A percentile compares a stretch with the other conserved stretches of the same genome.
These are phyloP conservation scores for Thaumetopoea pityocampa DNA, from an alignment of 1,140 invertebrate species.

Conservation along the genomic window DNA sequence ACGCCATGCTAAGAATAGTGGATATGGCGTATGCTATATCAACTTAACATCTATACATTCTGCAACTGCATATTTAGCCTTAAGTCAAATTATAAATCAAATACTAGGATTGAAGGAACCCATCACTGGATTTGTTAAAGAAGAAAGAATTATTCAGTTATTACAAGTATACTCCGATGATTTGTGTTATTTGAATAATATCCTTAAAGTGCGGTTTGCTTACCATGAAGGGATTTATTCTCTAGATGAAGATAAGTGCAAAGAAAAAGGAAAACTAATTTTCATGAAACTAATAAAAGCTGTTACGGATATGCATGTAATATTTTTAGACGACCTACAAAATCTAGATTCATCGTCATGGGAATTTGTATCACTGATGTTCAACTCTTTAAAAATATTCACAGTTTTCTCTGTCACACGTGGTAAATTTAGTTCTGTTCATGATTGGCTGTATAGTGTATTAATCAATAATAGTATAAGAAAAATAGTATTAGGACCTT, in stretches of 20 bases:
- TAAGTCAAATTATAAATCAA: conserved; percentile 63
- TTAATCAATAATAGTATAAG: conserved; percentile 50
- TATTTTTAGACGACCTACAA: conserved; percentile 65
- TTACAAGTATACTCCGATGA: conserved; percentile 53
- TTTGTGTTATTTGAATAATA: conserved; percentile 61
- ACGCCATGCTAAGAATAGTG: conserved; percentile 36
- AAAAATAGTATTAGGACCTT: conserved; percentile 50
- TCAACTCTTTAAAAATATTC: conserved; percentile 46
- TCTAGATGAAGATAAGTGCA: conserved; percentile 39
- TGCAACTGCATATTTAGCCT: conserved; percentile 59
- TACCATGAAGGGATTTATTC: conserved; percentile 48
- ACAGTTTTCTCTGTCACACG: conserved; percentile 45
- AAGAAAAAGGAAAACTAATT: conserved; percentile 50
- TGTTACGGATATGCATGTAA: conserved; percentile 33
- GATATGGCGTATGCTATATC: conserved; percentile 38
- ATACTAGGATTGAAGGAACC: conserved; percentile 51
- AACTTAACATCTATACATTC: conserved; percentile 60
- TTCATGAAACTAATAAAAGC: conserved; percentile 48
- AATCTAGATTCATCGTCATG: conserved; percentile 59
- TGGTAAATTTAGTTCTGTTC: conserved; percentile 47
- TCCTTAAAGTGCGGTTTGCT: conserved; percentile 62
- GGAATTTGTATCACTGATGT: conserved; percentile 55
- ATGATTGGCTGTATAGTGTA: conserved; percentile 53
- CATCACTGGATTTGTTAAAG: conserved; percentile 51
- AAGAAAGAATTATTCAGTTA: conserved; percentile 57